Base-by-base conservation (phyloP, 64 coral and sea anemone species). In the Montipora capricornis region DNA sequence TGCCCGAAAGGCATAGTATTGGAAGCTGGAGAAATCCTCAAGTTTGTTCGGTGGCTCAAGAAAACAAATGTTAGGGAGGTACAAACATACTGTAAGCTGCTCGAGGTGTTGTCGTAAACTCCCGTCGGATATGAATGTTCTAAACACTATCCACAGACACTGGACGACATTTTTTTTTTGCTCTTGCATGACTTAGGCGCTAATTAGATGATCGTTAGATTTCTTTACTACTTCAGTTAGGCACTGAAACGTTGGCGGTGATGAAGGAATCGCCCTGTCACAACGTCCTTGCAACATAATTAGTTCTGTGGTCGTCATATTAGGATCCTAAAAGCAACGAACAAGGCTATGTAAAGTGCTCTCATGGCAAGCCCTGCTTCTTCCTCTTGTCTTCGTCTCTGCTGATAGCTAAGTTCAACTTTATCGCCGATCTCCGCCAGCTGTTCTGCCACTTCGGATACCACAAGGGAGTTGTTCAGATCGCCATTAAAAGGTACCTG, bases 401-500 rank as follows among this genome's bases (percentile, higher is more conserved):
- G 75, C 15, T 93, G 83, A 75, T 93, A 93, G 49, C 75, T 78
- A 19, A 93, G 74, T 87, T 93, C 83, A 50, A 93, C 75, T 88
- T 88, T 88, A 88, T 93, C 92, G 5, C 92, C 92, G 60, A 93
- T 93, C 73, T 93, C 83, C 6, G 92, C 92, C 61, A 93, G 92
- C 74, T 93, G 92, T 67, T 85, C 84, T 5, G 92, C 92, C 5
- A 93, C 92, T 74, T 93, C 83, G 3, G 92, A 93, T n/a, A 93
- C 76, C 7, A 58, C 48, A 13, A 93, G 59, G 47, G 92, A 79
- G 84, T 93, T 82, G 92, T 93, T 93, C 83, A 76, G 44, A 48
- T 93, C 74, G 58, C 47, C 76, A 77, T 76, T 89, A 64, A 71
- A 44, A 57, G 73, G 26, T 10, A 61, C 24, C 29, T 81, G 59